A percentile compares a stretch with the other conserved stretches of the same genome.
Conservation (phyloP, 2,888 invertebrate species). For the Griposia aprilina region DNA sequence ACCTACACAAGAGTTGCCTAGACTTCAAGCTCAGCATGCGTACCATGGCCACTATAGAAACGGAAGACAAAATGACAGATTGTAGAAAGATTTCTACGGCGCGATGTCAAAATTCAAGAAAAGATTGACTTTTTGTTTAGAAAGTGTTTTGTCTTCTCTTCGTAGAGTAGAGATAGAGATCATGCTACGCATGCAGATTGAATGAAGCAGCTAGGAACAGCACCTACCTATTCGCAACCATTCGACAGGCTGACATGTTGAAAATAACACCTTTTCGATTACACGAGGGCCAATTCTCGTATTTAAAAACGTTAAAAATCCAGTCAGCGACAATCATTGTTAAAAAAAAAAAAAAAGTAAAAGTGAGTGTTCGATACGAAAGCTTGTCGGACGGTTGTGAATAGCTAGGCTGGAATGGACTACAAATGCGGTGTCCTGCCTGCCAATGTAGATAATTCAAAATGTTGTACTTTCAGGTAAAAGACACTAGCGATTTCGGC, state of each 20-base stretch:
- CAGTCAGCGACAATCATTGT: neutral
- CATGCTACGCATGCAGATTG: no score
- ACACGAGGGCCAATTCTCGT: neutral
- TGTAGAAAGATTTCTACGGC: no score
- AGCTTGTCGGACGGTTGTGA: neutral
- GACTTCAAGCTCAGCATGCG: neutral
- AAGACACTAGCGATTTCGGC: conserved; percentile 76
- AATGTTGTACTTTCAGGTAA: conserved; percentile 67
- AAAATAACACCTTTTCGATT: neutral
- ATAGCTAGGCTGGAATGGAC: neutral
- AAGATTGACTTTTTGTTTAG: no score
- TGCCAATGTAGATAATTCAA: neutral
- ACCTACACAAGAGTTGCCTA: neutral
- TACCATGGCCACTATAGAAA: no score
- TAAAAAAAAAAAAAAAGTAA: neutral
- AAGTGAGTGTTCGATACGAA: neutral
- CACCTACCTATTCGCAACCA: neutral
- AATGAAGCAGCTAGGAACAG: neutral
- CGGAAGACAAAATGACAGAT: no score
- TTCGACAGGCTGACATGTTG: neutral
- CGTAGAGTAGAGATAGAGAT: no score
- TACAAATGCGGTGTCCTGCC: neutral
- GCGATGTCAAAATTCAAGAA: no score
- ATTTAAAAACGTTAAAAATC: neutral
- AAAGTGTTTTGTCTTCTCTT: no score